phyloP scores from a whole-genome alignment of 2,888 invertebrate species.

The Eupithecia subfuscata region DNA sequence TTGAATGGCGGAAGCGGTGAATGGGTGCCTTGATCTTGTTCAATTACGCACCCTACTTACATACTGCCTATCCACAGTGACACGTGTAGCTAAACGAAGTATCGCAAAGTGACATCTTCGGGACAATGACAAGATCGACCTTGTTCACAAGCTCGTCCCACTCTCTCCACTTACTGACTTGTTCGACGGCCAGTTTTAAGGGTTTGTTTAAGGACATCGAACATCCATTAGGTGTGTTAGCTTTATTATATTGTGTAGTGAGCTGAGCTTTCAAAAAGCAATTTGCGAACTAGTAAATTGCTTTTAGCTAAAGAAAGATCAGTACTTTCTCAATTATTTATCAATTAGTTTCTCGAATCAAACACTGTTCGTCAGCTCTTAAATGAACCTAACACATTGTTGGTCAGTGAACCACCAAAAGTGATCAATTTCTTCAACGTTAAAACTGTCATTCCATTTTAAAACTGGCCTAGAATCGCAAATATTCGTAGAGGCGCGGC shows the following conservation, averaged over 20 bases:
- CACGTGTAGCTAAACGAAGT: constrained; percentile 58
- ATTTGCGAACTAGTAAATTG: not conserved
- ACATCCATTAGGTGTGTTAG: constrained; percentile 1
- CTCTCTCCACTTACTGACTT: constrained; percentile 75
- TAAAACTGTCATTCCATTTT: constrained; percentile 29
- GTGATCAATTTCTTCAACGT: constrained; percentile 16
- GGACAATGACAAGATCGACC: constrained; percentile 77
- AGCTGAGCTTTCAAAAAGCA: not conserved
- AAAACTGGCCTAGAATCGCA: constrained; percentile 32
- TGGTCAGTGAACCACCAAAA: constrained; percentile 5
- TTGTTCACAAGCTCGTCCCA: constrained; percentile 78
- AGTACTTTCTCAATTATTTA: not conserved
- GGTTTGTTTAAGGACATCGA: constrained; percentile 57
- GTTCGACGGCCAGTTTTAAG: constrained; percentile 65
- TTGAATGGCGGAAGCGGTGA: constrained; percentile 74
- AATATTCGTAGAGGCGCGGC: constrained; percentile 32
- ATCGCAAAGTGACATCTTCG: constrained; percentile 64
- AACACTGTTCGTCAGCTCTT: not conserved
- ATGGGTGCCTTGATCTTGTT: constrained; percentile 75
- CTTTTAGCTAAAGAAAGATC: not conserved
- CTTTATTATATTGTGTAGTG: not conserved
- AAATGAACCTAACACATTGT: not conserved
- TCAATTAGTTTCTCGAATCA: not conserved
- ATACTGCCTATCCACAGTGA: constrained; percentile 14
- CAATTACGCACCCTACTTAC: constrained; percentile 46